Percentiles rank a stretch among this genome's conserved stretches.
phyloP scores from a whole-genome alignment of 2,113 vertebrate species.

The Cyprinus carpio region DNA sequence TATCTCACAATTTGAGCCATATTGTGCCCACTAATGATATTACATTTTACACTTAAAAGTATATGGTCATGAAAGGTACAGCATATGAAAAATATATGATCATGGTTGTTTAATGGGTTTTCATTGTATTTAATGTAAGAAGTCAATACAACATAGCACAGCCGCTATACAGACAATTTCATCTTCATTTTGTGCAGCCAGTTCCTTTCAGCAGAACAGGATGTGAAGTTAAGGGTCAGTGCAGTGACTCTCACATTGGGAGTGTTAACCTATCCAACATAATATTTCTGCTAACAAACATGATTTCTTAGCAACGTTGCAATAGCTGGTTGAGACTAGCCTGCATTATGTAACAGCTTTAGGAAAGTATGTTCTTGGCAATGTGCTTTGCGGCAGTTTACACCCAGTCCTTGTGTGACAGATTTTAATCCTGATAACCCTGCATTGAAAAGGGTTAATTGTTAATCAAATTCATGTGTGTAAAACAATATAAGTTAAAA shows the following conservation, averaged over 20 bases:
- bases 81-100: too few species aligned
- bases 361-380: neutral
- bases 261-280: neutral
- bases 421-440: neutral
- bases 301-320: neutral
- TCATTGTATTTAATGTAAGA: neutral
- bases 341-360: neutral
- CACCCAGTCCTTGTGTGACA: neutral
- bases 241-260: neutral
- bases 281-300: neutral
- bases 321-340: neutral
- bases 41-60: too few species aligned
- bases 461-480: neutral
- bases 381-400: neutral
- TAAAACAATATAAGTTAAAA: too few species aligned
- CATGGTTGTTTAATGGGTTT: neutral
- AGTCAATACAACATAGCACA: neutral
- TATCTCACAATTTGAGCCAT: too few species aligned
- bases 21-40: too few species aligned
- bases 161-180: neutral
- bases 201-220: neutral
- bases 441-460: neutral
- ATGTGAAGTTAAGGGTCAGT: slow-evolving; percentile 8
- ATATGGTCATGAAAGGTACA: too few species aligned
- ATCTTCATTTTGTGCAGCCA: neutral